Conservation (phyloP, 2,797 vertebrate species). For the Gastrophryne carolinensis region DNA sequence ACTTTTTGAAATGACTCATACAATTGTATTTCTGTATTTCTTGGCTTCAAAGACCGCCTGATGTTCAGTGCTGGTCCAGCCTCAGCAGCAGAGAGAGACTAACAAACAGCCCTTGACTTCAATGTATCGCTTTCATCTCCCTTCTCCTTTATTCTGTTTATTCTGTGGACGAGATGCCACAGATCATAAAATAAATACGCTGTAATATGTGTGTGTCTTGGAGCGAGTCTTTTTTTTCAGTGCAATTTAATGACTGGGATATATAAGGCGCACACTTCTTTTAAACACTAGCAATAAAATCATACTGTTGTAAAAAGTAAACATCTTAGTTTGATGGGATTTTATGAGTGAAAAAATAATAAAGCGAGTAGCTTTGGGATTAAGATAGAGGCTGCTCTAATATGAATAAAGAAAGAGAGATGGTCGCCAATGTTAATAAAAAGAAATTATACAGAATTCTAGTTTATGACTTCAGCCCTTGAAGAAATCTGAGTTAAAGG, state of each 20-base stretch:
- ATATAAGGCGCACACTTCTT: conserved; percentile 5
- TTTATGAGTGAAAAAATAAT: conserved; percentile 1
- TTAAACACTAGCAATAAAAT: not conserved
- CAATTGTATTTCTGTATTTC: conserved; percentile 51
- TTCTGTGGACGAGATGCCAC: conserved; percentile 45
- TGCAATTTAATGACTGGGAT: conserved; percentile 39
- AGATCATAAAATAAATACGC: conserved; percentile 52
- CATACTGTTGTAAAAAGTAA: conserved; percentile 1
- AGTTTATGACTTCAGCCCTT: not conserved
- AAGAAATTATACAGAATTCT: not conserved
- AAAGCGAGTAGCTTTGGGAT: not conserved
- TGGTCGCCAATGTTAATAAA: not conserved
- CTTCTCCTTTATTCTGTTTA: conserved; percentile 53
- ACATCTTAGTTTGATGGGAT: not conserved
- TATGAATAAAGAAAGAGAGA: not conserved
- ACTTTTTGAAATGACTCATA: conserved; percentile 50
- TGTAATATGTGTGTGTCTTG: conserved; percentile 35
- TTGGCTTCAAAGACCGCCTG: conserved; percentile 51
- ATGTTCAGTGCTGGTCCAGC: conserved; percentile 46
- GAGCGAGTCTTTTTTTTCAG: conserved; percentile 28
- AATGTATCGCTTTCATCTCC: conserved; percentile 50
- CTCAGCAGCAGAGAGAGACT: conserved; percentile 43
- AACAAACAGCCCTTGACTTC: conserved; percentile 51
- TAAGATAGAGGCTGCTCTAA: not conserved
- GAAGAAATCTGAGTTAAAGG: not conserved